Evolutionary conservation across 1,140 invertebrate genomes (phyloP).

Genomic region (Venturia canescens): DNA sequence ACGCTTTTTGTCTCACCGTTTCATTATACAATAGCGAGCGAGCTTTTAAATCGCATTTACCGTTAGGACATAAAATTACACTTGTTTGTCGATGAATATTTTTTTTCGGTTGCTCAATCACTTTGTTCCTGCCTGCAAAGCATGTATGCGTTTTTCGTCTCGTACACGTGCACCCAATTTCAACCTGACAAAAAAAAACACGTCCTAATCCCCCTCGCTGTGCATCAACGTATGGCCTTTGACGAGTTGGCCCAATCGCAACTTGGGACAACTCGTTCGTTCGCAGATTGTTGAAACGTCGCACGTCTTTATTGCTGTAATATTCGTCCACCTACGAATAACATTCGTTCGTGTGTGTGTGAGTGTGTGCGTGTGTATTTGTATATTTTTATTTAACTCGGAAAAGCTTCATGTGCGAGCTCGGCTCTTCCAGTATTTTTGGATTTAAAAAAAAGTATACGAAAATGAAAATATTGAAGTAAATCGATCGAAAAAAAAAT

Average conservation of each 20-base stretch:
- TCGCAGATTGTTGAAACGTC: neutral
- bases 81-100: neutral
- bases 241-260: neutral
- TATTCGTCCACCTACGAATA: neutral
- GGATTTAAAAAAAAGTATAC: no score
- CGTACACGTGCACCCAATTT: neutral
- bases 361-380: no score
- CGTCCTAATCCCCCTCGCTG: no score
- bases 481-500: no score
- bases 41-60: conserved; percentile 9
- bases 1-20: conserved; percentile 4
- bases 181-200: no score
- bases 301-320: neutral
- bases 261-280: neutral
- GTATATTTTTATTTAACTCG: neutral
- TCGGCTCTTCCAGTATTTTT: no score
- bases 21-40: neutral
- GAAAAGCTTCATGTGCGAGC: no score
- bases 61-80: conserved; percentile 6
- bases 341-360: neutral
- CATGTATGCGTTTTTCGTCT: conserved; percentile 46
- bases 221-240: no score
- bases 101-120: neutral
- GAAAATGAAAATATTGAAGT: no score
- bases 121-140: conserved; percentile 42